phyloP scores from a whole-genome alignment of 2,888 invertebrate species.

The Meta bourneti region DNA sequence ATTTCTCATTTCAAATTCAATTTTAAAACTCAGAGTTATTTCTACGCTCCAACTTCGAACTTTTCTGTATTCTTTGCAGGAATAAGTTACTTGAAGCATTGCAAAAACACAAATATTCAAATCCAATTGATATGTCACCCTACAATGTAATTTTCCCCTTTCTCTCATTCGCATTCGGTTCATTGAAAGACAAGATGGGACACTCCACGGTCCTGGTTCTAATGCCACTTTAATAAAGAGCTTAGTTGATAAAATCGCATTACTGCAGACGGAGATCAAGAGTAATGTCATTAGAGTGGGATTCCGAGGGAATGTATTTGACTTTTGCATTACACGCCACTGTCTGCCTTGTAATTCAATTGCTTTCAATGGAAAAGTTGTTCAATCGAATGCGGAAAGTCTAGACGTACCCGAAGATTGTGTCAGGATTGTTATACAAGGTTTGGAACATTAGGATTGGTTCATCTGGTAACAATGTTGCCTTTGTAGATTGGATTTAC shows the following conservation, averaged over 20 bases:
- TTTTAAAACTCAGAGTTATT: neutral
- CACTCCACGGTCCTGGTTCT: neutral
- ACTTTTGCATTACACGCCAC: neutral
- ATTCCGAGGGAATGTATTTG: neutral
- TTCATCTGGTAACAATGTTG: neutral
- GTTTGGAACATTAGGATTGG: neutral
- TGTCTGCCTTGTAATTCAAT: neutral
- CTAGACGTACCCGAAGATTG: neutral
- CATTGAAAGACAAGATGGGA: neutral
- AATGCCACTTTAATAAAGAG: conserved; percentile 1
- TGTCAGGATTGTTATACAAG: neutral
- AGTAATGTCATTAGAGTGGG: neutral
- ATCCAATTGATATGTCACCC: neutral
- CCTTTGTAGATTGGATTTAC: neutral
- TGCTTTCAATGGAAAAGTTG: neutral
- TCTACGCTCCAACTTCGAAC: neutral
- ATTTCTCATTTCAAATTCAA: no score
- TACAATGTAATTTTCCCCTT: neutral
- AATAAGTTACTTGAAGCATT: neutral
- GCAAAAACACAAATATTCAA: neutral
- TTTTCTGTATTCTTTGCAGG: neutral
- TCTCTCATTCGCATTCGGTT: neutral
- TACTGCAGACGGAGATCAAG: neutral
- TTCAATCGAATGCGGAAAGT: neutral
- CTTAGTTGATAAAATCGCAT: neutral